Evolutionary conservation across 2,797 vertebrate genomes (phyloP), one percentile per base, ranked within the genome.

Genomic region (Acridotheres tristis): DNA sequence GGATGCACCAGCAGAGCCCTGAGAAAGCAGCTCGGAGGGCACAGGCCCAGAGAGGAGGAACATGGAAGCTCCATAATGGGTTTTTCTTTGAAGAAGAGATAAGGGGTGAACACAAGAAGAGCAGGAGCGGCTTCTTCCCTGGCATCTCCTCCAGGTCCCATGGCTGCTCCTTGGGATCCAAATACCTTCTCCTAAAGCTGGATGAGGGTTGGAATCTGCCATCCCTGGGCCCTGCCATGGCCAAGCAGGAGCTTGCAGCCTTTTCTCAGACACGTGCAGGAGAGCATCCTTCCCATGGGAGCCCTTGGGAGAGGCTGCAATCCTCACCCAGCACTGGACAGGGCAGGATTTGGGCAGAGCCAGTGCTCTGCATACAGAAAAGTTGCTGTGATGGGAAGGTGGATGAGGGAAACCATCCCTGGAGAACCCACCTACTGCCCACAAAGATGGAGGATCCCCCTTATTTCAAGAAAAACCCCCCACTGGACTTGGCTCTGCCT

Each of bases 41-140:
- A 15, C 54, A 29, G 36, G 22, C 21, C 13, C 0, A 3, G 54
- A 72, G 15, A 38, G 69, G 26, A 57, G 74, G 23, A 79, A 54
- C 9, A 3, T 0, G 0, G 26, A 10, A 13, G 19, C n/a, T n/a
- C 86, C 85, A 1, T 3, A 16, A 18, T 0, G 18, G 13, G 3
- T 21, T 4, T 42, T 55, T 14, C 55, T n/a, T 6, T 0, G 34
- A 36, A 78, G 40, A 87, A 20, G 63, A 42, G 36, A 34, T 6
- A 10, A 69, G 16, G 13, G 25, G 13, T 27, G 76, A 61, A 32
- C 53, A 75, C 0, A 1, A 78, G 61, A 59, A 16, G 55, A 34
- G 36, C n/a, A 34, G 57, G 20, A 78, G 34, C 2, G 1, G 71
- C 30, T 79, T 43, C 20, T 40, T 54, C 45, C 21, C 59, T 12